Conservation (phyloP, 2,797 vertebrate genomes). For the Chaetodon trifasciatus region DNA sequence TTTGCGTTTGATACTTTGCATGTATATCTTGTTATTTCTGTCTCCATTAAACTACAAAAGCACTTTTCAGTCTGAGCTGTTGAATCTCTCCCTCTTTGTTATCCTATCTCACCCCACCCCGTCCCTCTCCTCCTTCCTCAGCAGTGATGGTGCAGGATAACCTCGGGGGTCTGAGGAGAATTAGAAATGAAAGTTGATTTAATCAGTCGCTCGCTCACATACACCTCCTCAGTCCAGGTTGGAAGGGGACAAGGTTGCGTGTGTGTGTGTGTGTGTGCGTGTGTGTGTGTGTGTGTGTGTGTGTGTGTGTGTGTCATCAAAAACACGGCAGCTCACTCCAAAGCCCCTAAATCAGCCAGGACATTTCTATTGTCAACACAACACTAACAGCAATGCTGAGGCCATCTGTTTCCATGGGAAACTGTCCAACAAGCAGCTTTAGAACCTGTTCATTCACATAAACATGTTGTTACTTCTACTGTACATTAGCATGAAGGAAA, state of each 20-base stretch:
- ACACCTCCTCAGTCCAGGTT: slow-evolving; percentile 60
- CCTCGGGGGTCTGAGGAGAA: slow-evolving; percentile 67
- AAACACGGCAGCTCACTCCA: slow-evolving; percentile 52
- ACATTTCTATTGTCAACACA: slow-evolving; percentile 67
- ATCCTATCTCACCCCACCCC: not conserved
- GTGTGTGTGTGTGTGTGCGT: slow-evolving; percentile 43
- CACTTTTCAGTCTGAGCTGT: slow-evolving; percentile 26
- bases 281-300: slow-evolving; percentile 23
- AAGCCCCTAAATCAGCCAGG: slow-evolving; percentile 58
- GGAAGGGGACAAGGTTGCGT: slow-evolving; percentile 50
- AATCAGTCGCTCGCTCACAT: slow-evolving; percentile 63
- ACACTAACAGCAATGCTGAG: slow-evolving; percentile 66
- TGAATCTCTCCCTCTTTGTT: slow-evolving; percentile 27
- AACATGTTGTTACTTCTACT: slow-evolving; percentile 57
- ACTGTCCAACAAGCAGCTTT: slow-evolving; percentile 73
- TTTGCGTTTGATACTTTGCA: slow-evolving; percentile 36
- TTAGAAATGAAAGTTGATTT: slow-evolving; percentile 79
- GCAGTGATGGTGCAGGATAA: slow-evolving; percentile 66
- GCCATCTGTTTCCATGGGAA: slow-evolving; percentile 75
- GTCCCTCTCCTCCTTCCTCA: slow-evolving; percentile 16
- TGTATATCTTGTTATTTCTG: slow-evolving; percentile 37
- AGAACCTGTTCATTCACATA: slow-evolving; percentile 63
- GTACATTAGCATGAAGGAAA: slow-evolving; percentile 13
- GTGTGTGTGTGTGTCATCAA: slow-evolving; percentile 60
- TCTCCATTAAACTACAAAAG: slow-evolving; percentile 37